Evolutionary conservation across 2,113 vertebrate species (phyloP).

Genomic region (Xiphophorus maculatus): DNA sequence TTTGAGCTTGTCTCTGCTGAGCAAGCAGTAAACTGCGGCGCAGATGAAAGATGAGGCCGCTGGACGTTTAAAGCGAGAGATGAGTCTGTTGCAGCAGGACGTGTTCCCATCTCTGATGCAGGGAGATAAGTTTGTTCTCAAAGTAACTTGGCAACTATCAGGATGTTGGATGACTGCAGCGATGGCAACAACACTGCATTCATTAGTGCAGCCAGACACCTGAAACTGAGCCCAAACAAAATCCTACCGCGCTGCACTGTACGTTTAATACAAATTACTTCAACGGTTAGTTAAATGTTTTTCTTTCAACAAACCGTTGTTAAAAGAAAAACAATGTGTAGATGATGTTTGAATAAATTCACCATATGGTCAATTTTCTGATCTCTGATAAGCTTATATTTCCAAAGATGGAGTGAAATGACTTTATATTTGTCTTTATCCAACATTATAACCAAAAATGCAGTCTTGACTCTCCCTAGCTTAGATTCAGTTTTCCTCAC

Average conservation of each 20-base stretch:
- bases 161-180: neutral
- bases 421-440: neutral
- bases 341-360: no score
- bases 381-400: neutral
- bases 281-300: no score
- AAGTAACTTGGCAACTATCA: constrained; percentile 19
- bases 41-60: constrained; percentile 4
- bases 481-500: neutral
- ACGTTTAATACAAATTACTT: neutral
- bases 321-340: no score
- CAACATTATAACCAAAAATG: neutral
- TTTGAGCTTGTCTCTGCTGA: constrained; percentile 37
- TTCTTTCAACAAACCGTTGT: no score
- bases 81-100: constrained; percentile 7
- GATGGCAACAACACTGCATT: neutral
- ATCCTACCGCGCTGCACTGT: neutral
- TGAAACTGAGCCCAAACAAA: neutral
- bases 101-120: constrained; percentile 21
- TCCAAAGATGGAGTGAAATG: no score
- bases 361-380: neutral
- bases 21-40: constrained; percentile 4
- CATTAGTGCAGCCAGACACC: neutral
- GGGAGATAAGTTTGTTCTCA: constrained; percentile 28
- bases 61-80: constrained; percentile 6
- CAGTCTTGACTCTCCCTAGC: neutral